A percentile compares a stretch with the other conserved stretches of the same genome.
These are phyloP conservation scores for Chelmon rostratus DNA, from an alignment of 2,797 vertebrate genomes.

Conservation along the genomic window DNA sequence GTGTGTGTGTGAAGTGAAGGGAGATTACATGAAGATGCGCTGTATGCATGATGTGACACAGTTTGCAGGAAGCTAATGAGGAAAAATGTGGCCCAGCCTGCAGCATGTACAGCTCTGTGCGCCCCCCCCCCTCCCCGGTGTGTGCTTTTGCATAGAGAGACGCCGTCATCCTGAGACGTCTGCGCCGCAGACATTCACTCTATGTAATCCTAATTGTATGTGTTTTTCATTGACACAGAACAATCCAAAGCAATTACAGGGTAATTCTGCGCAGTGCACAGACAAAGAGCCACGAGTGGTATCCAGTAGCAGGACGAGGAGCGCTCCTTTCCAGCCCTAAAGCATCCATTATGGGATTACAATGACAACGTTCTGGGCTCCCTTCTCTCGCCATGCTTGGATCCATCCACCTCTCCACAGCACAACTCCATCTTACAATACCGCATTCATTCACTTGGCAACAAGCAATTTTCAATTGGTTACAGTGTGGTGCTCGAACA, in stretches of 20 bases:
- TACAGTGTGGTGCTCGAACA: constrained; percentile 33
- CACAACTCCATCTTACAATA: constrained; percentile 50
- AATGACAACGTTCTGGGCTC: constrained; percentile 63
- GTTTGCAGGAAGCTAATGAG: constrained; percentile 43
- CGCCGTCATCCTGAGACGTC: constrained; percentile 27
- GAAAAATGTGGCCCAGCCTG: constrained; percentile 25
- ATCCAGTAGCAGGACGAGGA: constrained; percentile 63
- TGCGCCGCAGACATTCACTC: constrained; percentile 47
- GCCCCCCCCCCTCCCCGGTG: background rate
- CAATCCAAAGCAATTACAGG: constrained; percentile 73
- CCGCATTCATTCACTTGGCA: constrained; percentile 60
- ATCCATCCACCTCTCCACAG: constrained; percentile 44
- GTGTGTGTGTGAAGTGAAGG: constrained; percentile 13
- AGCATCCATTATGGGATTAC: constrained; percentile 78
- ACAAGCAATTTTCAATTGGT: constrained; percentile 40
- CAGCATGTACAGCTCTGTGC: constrained; percentile 14
- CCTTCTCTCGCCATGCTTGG: constrained; percentile 53
- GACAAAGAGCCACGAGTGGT: constrained; percentile 69
- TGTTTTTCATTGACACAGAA: constrained; percentile 71
- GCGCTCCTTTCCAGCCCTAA: constrained; percentile 64
- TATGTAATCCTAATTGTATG: constrained; percentile 66
- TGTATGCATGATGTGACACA: constrained; percentile 31
- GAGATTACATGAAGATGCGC: constrained; percentile 38
- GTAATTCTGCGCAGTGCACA: constrained; percentile 61
- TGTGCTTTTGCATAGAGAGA: constrained; percentile 18